A percentile compares a stretch with the other conserved stretches of the same genome.
These are phyloP conservation scores for Orchesella flavescens DNA, from an alignment of 2,888 invertebrate species.

Conservation along the genomic window DNA sequence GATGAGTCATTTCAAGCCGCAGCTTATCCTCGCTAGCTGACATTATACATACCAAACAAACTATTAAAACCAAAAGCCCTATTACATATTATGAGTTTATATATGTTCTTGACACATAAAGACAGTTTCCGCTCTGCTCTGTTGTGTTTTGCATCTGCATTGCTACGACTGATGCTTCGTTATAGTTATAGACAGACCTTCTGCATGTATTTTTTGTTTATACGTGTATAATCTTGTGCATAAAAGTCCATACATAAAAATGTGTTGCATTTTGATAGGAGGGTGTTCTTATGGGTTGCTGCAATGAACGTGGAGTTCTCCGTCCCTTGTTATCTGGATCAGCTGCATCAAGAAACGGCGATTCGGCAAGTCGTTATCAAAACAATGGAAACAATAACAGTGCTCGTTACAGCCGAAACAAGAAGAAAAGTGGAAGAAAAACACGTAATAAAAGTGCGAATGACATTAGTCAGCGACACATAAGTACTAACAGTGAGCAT, in stretches of 20 bases:
- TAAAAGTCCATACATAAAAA: not conserved
- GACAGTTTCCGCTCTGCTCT: not conserved
- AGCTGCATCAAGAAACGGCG: conserved; percentile 40
- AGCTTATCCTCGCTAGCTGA: no score
- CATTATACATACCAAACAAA: no score
- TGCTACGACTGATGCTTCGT: not conserved
- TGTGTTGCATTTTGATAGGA: not conserved
- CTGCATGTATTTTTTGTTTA: no score
- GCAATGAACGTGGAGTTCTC: conserved; percentile 68
- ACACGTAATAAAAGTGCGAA: conserved; percentile 33
- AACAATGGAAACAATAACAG: conserved; percentile 46
- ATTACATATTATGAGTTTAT: no score
- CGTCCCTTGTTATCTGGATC: conserved; percentile 65
- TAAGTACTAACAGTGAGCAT: conserved; percentile 23
- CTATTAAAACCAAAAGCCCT: no score
- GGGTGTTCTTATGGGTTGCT: conserved; percentile 51
- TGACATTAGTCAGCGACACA: conserved; percentile 34
- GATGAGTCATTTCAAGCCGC: no score
- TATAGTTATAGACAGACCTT: no score
- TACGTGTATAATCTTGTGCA: not conserved
- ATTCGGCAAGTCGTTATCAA: conserved; percentile 25
- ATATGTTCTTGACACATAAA: no score
- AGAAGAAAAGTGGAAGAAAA: conserved; percentile 40
- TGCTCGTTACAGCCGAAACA: conserved; percentile 37
- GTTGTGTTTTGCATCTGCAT: not conserved